Evolutionary conservation across 2,888 invertebrate genomes (phyloP).

Genomic region (Fragum fragum): DNA sequence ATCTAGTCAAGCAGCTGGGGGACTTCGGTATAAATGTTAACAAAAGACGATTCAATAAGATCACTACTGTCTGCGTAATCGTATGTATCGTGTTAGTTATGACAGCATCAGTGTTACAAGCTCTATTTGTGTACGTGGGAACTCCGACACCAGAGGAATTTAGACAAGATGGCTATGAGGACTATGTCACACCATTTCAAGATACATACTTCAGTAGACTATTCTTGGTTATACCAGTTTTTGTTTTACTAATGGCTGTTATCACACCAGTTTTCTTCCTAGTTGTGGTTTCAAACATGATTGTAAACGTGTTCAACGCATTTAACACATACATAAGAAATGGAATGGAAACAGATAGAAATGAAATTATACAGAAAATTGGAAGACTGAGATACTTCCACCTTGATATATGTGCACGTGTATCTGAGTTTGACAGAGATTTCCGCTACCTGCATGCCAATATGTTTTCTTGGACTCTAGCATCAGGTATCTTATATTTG

Average conservation of each 20-base stretch:
- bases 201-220: background rate
- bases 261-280: background rate
- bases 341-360: background rate
- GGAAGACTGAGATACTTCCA: background rate
- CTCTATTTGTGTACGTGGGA: background rate
- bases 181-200: background rate
- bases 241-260: background rate
- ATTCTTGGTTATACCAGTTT: background rate
- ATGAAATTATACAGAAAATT: background rate
- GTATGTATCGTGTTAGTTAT: background rate
- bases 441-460: conserved; percentile 3
- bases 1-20: background rate
- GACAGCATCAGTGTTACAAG: background rate
- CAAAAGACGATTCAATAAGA: background rate
- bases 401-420: background rate
- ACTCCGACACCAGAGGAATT: background rate
- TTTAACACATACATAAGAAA: background rate
- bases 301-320: background rate
- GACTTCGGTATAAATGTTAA: background rate
- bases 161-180: background rate
- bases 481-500: background rate
- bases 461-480: background rate
- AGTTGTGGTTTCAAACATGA: conserved; percentile 1
- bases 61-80: background rate
- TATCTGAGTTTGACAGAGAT: conserved; percentile 2